Conservation (phyloP, 2,888 invertebrate species). For the Drosophila vallismaia region DNA sequence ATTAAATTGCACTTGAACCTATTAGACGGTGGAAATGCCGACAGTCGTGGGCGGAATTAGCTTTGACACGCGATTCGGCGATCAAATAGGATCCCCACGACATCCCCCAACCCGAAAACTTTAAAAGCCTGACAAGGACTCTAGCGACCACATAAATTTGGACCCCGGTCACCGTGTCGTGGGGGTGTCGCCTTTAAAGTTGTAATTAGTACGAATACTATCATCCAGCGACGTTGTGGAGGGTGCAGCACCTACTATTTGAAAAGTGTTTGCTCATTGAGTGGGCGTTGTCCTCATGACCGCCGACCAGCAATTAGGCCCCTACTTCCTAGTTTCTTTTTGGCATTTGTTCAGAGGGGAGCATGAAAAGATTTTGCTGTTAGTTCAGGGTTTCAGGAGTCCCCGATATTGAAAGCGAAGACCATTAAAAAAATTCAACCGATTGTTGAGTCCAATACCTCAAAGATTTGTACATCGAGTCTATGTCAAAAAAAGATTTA, state of each 20-base stretch:
- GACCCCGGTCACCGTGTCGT: slow-evolving; percentile 10
- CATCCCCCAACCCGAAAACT: slow-evolving; percentile 1
- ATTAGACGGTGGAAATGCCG: slow-evolving; percentile 26
- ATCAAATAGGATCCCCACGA: slow-evolving; percentile 46
- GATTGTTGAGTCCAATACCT: too few relatives aligned
- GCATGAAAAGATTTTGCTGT: slow-evolving; percentile 23
- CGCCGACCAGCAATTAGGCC: slow-evolving; percentile 62
- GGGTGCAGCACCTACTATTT: slow-evolving; percentile 26
- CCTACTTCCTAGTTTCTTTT: slow-evolving; percentile 47
- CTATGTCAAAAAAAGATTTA: too few relatives aligned
- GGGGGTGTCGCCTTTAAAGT: slow-evolving; percentile 40
- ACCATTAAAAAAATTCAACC: too few relatives aligned
- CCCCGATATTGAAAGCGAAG: too few relatives aligned
- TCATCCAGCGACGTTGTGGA: slow-evolving; percentile 1
- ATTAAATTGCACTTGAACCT: slow-evolving; percentile 71
- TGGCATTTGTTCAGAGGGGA: slow-evolving; percentile 17
- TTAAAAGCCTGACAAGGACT: slow-evolving; percentile 32
- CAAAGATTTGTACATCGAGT: too few relatives aligned
- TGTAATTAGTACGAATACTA: slow-evolving; percentile 64
- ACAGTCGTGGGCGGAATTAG: slow-evolving; percentile 55
- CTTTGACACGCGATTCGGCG: slow-evolving; percentile 63
- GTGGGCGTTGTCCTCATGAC: slow-evolving; percentile 56
- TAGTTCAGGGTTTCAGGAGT: slow-evolving; percentile 6
- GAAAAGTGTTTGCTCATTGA: slow-evolving; percentile 56
- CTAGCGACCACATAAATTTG: slow-evolving; percentile 40